Base-by-base conservation (phyloP, 1,140 invertebrate species). In the Drosophila jambulina region DNA sequence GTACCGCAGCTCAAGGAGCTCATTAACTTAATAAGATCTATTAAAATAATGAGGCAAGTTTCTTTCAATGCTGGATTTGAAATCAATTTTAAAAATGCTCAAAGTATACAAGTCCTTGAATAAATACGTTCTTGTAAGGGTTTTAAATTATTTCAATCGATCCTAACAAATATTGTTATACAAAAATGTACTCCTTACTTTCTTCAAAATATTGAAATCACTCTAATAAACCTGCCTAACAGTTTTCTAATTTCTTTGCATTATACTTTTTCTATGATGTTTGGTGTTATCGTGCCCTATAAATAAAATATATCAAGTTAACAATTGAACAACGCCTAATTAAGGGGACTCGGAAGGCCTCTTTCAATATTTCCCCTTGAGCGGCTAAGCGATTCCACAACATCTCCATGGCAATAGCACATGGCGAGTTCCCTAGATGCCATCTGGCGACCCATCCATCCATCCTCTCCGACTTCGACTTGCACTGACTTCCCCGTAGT, bases 371-470 rank as follows among this genome's bases (percentile, higher is more conserved):
- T 54, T 23, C 15, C 19, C 29, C 29, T 34, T 21, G 19, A 21
- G 19, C 49, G 9, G 19, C 49, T 34, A 53, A 34, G 29, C 13
- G 13, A 21, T 21, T 21, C 29, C 29, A 36, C n/a, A 57, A 34
- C 29, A 36, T 61, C 4, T 38, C 36, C 27, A 61, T 13, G 38
- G 27, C 57, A n/a, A 64, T 25, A 34, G 25, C 64, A 68, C 60
- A 68, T 64, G 64, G 29, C 27, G 34, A 43, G 43, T 56, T 70
- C 25, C 43, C 23, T 38, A 10, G 17, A 38, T 57, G 23, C 46
- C 61, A 49, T 49, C 27, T 65, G 40, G 40, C 19, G 23, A 25
- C 43, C 29, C 46, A 42, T 70, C 19, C 46, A 40, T 65, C 36
- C 48, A 43, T 62, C 29, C 23, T 19, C 27, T 21, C 15, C 7